Evolutionary conservation across 1,140 invertebrate genomes (phyloP).

Genomic region (Forficula auricularia): DNA sequence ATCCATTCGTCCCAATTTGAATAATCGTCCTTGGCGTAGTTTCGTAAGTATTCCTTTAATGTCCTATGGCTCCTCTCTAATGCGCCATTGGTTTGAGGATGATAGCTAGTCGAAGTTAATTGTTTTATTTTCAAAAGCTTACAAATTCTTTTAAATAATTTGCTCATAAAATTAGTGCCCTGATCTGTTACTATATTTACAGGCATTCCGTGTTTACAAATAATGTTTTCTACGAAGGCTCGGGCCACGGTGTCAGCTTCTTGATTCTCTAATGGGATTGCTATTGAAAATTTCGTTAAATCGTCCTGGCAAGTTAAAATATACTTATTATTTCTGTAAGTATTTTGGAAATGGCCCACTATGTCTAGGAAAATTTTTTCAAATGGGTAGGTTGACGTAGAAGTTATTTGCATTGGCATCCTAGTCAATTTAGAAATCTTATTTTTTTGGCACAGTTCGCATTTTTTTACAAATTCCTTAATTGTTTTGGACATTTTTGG

Average conservation of each 20-base stretch:
- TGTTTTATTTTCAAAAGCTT: slow-evolving; percentile 17
- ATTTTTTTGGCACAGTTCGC: slow-evolving; percentile 7
- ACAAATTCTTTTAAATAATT: slow-evolving; percentile 15
- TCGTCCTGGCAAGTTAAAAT: slow-evolving; percentile 6
- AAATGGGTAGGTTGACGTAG: neutral
- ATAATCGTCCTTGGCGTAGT: slow-evolving; percentile 16
- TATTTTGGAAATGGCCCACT: slow-evolving; percentile 5
- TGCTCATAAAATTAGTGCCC: slow-evolving; percentile 1
- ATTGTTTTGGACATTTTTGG: slow-evolving; percentile 3
- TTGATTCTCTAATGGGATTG: neutral
- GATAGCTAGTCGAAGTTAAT: slow-evolving; percentile 17
- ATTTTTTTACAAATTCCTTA: slow-evolving; percentile 5
- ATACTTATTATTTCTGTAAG: slow-evolving; percentile 2
- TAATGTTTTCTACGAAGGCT: neutral
- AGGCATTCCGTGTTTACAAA: neutral
- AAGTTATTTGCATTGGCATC: slow-evolving; percentile 3
- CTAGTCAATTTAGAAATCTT: slow-evolving; percentile 1
- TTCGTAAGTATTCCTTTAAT: slow-evolving; percentile 20
- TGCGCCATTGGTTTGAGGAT: slow-evolving; percentile 22
- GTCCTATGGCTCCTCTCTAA: slow-evolving; percentile 20
- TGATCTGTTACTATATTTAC: neutral
- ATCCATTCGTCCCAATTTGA: slow-evolving; percentile 19
- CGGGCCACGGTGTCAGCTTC: neutral
- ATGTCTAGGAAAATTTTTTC: slow-evolving; percentile 5
- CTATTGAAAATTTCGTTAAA: slow-evolving; percentile 5